These are phyloP conservation scores for Colossoma macropomum DNA, from an alignment of 2,113 vertebrate species.

Conservation along the genomic window DNA sequence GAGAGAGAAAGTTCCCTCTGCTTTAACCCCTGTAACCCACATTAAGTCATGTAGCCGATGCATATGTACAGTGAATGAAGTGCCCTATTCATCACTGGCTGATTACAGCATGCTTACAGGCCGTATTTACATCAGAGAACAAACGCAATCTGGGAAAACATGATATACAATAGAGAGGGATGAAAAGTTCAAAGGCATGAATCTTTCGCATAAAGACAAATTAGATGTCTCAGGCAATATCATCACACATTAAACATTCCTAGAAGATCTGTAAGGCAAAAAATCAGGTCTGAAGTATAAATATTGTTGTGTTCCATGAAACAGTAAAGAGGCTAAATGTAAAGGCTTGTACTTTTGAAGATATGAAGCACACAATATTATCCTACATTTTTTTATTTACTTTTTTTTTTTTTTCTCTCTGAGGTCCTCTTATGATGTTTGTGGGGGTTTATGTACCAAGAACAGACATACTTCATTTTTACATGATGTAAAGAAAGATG, in stretches of 20 bases:
- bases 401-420: not conserved
- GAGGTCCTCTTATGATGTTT: not conserved
- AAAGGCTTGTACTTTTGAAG: not conserved
- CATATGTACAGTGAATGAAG: not conserved
- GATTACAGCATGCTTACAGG: not conserved
- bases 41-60: not conserved
- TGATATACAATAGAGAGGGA: not conserved
- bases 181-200: not conserved
- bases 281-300: not conserved
- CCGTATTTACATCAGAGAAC: not conserved
- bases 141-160: not conserved
- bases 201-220: slow-evolving; percentile 4
- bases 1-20: not conserved
- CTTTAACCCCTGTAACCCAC: not conserved
- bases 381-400: too few relatives aligned
- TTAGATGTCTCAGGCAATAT: not conserved
- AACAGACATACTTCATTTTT: not conserved
- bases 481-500: too few relatives aligned
- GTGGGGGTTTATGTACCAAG: not conserved
- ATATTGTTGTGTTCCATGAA: not conserved
- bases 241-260: not conserved
- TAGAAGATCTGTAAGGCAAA: not conserved
- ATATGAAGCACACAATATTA: not conserved
- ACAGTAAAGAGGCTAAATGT: not conserved
- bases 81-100: not conserved